Evolutionary conservation across 2,888 invertebrate genomes (phyloP).

Genomic region (Leptopilina syphax): DNA sequence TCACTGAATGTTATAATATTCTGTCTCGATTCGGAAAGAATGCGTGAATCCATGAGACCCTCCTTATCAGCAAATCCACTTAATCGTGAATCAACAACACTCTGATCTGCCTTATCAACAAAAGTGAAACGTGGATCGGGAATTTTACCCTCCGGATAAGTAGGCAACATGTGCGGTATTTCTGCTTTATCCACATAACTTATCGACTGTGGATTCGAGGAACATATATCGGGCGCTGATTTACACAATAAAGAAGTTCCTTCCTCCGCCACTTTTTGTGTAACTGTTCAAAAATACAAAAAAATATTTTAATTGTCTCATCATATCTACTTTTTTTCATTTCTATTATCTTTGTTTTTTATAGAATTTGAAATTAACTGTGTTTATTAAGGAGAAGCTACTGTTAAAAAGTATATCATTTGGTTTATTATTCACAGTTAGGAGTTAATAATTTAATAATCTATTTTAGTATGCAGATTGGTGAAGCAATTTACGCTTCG

Average conservation of each 20-base stretch:
- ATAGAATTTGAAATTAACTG: too few species aligned
- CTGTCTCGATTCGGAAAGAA: conserved; percentile 72
- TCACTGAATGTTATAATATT: conserved; percentile 74
- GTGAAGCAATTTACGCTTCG: too few species aligned
- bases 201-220: conserved; percentile 74
- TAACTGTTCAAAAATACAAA: conserved; percentile 55
- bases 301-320: background rate
- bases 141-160: conserved; percentile 69
- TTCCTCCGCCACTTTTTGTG: conserved; percentile 71
- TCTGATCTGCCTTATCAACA: conserved; percentile 69
- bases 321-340: conserved; percentile 3
- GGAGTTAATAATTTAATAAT: too few species aligned
- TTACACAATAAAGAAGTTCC: conserved; percentile 74
- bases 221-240: conserved; percentile 74
- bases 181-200: conserved; percentile 75
- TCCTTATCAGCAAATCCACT: conserved; percentile 75
- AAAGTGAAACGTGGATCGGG: conserved; percentile 70
- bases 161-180: conserved; percentile 72
- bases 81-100: conserved; percentile 71
- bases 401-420: too few species aligned
- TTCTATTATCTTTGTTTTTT: background rate
- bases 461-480: too few species aligned
- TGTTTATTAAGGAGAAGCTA: too few species aligned
- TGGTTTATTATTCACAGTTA: too few species aligned
- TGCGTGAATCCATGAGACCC: conserved; percentile 73